Conservation (phyloP, 2,113 vertebrate genomes). For the Paraplagusia blochii region DNA sequence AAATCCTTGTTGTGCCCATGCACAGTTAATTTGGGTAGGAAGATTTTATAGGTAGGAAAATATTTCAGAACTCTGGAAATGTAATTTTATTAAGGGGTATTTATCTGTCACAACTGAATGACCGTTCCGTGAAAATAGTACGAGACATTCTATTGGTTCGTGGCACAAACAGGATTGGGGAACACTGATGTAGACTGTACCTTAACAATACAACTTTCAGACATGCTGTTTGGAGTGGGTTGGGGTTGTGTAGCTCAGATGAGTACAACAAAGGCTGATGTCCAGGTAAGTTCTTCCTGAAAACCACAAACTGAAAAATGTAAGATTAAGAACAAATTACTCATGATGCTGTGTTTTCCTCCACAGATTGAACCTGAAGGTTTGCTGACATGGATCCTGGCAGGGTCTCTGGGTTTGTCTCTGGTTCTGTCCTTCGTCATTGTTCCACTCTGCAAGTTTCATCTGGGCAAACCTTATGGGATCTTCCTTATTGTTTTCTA, state of each 20-base stretch:
- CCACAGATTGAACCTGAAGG: constrained; percentile 84
- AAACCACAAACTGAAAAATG: neutral
- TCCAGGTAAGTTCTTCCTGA: constrained; percentile 76
- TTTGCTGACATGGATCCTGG: constrained; percentile 88
- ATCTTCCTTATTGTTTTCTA: constrained; percentile 86
- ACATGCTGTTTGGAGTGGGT: constrained; percentile 91
- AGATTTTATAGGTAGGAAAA: no score
- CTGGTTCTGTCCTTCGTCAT: constrained; percentile 85
- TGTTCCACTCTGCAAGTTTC: constrained; percentile 85
- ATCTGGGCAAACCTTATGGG: constrained; percentile 78
- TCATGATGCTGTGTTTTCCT: constrained; percentile 1
- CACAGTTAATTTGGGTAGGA: no score
- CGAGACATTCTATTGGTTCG: no score
- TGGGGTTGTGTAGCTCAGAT: constrained; percentile 88
- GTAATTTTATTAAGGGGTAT: no score
- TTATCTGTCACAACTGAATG: no score
- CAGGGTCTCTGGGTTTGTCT: constrained; percentile 85
- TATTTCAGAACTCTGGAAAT: no score
- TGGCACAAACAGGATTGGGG: no score
- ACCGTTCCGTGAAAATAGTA: no score
- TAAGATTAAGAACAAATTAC: neutral
- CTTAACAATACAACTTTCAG: constrained; percentile 75
- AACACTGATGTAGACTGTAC: no score
- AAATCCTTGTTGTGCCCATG: no score
- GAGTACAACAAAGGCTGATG: constrained; percentile 58